Percentiles rank a stretch among this genome's conserved stretches.
phyloP scores from a whole-genome alignment of 2,888 invertebrate genomes.

The Trachelus tabidus region DNA sequence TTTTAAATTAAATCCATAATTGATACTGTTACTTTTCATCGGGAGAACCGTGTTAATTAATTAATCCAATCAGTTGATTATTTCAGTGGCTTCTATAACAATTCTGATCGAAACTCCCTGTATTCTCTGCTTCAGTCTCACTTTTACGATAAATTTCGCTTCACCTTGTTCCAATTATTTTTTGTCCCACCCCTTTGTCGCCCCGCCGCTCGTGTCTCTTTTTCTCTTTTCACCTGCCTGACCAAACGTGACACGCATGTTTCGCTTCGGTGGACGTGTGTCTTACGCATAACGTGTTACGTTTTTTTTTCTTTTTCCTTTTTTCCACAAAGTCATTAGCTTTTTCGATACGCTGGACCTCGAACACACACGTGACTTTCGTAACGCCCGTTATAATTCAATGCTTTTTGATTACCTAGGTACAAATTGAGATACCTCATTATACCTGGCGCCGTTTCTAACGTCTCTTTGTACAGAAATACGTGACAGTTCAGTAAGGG shows the following conservation, averaged over 20 bases:
- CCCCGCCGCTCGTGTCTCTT: not conserved
- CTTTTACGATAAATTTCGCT: not conserved
- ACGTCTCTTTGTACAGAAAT: not conserved
- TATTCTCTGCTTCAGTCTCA: not conserved
- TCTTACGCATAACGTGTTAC: not conserved
- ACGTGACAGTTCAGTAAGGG: too few species aligned
- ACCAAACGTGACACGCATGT: not conserved
- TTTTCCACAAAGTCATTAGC: not conserved
- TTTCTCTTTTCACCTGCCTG: not conserved
- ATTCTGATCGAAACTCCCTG: not conserved
- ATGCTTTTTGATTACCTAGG: not conserved
- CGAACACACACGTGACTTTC: not conserved
- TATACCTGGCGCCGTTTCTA: not conserved
- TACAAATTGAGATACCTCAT: not conserved
- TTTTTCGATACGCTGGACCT: not conserved
- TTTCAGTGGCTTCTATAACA: not conserved
- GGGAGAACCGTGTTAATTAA: not conserved
- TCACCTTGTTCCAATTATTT: not conserved
- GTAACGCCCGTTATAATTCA: not conserved
- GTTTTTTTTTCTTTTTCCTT: not conserved
- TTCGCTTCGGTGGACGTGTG: not conserved
- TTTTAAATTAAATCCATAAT: not conserved
- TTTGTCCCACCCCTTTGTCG: not conserved
- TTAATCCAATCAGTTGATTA: not conserved
- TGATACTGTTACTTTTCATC: not conserved